Evolutionary conservation across 2,797 vertebrate species (phyloP).

Genomic region (Catamblyrhynchus diadema): DNA sequence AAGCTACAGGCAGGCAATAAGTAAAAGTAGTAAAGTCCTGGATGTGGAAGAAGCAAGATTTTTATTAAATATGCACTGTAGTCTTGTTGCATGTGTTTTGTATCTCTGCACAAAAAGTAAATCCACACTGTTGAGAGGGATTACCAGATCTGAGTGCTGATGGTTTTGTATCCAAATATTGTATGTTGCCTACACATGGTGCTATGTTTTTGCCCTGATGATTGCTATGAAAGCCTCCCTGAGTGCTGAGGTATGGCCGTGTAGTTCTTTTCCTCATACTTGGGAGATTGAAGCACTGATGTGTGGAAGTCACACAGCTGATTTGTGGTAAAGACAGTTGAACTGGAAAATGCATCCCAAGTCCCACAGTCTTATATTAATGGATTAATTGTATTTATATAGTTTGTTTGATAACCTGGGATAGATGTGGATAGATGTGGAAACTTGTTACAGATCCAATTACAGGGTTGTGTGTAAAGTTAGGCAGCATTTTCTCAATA

Average conservation of each 20-base stretch:
- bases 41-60: neutral
- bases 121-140: neutral
- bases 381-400: neutral
- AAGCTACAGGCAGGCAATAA: neutral
- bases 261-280: neutral
- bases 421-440: neutral
- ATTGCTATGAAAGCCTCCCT: neutral
- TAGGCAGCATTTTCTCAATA: neutral
- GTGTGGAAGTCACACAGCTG: neutral
- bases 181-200: neutral
- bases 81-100: neutral
- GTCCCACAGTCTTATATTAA: neutral
- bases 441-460: neutral
- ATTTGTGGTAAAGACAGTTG: neutral
- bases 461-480: neutral
- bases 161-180: neutral
- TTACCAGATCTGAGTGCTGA: neutral
- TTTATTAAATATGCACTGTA: neutral
- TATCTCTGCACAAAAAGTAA: neutral
- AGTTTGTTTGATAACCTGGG: neutral
- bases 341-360: neutral
- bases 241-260: neutral
- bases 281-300: neutral
- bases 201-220: neutral
- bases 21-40: neutral